Evolutionary conservation across 2,888 invertebrate genomes (phyloP), one percentile per base, ranked within the genome.

Genomic region (Drosophila multiciliata): DNA sequence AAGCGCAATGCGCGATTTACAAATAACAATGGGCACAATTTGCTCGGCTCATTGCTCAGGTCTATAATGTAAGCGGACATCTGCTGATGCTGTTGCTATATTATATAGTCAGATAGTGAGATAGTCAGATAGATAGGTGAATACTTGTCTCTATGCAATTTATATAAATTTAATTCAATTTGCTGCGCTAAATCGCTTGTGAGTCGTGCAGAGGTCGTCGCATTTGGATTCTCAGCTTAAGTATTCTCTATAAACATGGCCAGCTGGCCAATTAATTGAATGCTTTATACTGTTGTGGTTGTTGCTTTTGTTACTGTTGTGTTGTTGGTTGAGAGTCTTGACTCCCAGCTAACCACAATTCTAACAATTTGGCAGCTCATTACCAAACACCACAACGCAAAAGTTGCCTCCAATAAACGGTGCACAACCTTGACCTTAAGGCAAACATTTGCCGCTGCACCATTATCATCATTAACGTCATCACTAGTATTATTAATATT

Each of bases 311-410:
- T 50, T 59, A 15, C 11, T 50, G 17, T 54, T 58, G 45, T 63
- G 58, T 29, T 58, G 49, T 45, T 29, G 61, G 49, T 45, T 63
- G 48, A 29, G 8, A 40, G 40, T 54, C 70, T 78, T 77, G 75
- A 77, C 72, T 78, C 78, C 71, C 75, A 80, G 48, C 33, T 79
- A 66, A 78, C 77, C 77, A 74, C 87, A 83, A 87, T 83, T 83
- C 83, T 75, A 82, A 85, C 86, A 89, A 85, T 85, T 89, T 85
- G 87, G 89, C 89, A 88, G 89, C 89, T 87, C 87, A 86, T 86
- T 89, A 86, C 80, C 65, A 67, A 69, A 68, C 67, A 64, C 72
- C 73, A 63, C 68, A 78, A 73, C 82, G 66, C 82, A 58, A 75
- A 77, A 77, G 73, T 61, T 87, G 79, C 72, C 81, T 82, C 75